Evolutionary conservation across 1,140 invertebrate species (phyloP).

Genomic region (Drosophila saltans): DNA sequence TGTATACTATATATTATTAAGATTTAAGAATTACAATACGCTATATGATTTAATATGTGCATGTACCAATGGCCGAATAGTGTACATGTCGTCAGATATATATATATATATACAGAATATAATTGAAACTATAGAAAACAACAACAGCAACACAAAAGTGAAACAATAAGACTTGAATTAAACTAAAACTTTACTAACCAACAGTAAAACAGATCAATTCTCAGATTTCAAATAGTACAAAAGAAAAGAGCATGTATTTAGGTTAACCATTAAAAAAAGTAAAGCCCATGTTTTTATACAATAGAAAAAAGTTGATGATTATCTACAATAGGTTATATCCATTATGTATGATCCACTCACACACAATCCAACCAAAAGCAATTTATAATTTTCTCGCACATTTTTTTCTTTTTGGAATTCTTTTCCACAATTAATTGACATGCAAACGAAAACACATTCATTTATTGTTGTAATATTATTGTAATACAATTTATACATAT

Average conservation of each 20-base stretch:
- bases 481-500: slow-evolving; percentile 40
- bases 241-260: slow-evolving; percentile 60
- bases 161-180: slow-evolving; percentile 57
- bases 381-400: background rate
- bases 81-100: too few relatives aligned
- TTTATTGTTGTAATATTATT: slow-evolving; percentile 37
- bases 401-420: background rate
- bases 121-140: slow-evolving; percentile 24
- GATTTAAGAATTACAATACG: slow-evolving; percentile 31
- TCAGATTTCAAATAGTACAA: slow-evolving; percentile 70
- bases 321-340: background rate
- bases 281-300: background rate
- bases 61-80: slow-evolving; percentile 1
- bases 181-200: slow-evolving; percentile 19
- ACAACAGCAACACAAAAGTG: slow-evolving; percentile 34
- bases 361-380: background rate
- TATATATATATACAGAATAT: too few relatives aligned
- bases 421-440: background rate
- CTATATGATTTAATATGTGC: slow-evolving; percentile 14
- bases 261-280: slow-evolving; percentile 19
- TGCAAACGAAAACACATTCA: slow-evolving; percentile 22
- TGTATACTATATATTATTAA: slow-evolving; percentile 59
- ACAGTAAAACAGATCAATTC: slow-evolving; percentile 34
- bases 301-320: slow-evolving; percentile 19
- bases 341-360: slow-evolving; percentile 4